phyloP scores from a whole-genome alignment of 1,140 invertebrate species.

The Ceratosolen solmsi region DNA sequence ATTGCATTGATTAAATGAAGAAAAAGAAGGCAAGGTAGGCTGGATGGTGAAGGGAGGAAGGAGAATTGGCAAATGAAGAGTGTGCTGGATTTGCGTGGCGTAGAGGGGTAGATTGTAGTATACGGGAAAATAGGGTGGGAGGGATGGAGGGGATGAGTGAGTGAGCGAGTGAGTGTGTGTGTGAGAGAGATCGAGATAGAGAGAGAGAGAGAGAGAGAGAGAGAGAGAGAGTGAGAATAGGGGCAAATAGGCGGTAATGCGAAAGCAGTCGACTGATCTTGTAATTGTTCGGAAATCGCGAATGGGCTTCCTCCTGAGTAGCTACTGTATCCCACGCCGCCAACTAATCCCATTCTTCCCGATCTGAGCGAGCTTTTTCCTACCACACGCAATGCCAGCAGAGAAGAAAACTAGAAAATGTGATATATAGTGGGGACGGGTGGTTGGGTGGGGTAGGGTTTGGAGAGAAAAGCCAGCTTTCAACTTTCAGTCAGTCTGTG shows the following conservation, averaged over 20 bases:
- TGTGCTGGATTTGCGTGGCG: too few species aligned
- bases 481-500: neutral
- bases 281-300: slow-evolving; percentile 30
- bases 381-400: neutral
- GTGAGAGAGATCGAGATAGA: too few species aligned
- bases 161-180: too few species aligned
- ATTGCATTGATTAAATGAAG: slow-evolving; percentile 25
- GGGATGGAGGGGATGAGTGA: neutral
- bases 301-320: slow-evolving; percentile 13
- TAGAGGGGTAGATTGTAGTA: too few species aligned
- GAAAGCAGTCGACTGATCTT: slow-evolving; percentile 18
- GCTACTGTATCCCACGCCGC: neutral
- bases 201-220: slow-evolving; percentile 41
- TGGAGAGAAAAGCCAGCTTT: neutral
- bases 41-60: neutral
- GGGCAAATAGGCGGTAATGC: neutral
- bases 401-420: slow-evolving; percentile 4
- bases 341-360: slow-evolving; percentile 8
- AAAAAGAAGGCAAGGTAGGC: neutral
- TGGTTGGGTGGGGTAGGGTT: neutral
- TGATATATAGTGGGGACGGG: neutral
- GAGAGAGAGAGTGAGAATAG: slow-evolving; percentile 18
- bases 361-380: slow-evolving; percentile 18
- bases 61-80: too few species aligned
- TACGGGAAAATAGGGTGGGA: too few species aligned